Evolutionary conservation across 2,113 vertebrate species (phyloP), one percentile per base, ranked within the genome.

Genomic region (Cinclus mexicanus): DNA sequence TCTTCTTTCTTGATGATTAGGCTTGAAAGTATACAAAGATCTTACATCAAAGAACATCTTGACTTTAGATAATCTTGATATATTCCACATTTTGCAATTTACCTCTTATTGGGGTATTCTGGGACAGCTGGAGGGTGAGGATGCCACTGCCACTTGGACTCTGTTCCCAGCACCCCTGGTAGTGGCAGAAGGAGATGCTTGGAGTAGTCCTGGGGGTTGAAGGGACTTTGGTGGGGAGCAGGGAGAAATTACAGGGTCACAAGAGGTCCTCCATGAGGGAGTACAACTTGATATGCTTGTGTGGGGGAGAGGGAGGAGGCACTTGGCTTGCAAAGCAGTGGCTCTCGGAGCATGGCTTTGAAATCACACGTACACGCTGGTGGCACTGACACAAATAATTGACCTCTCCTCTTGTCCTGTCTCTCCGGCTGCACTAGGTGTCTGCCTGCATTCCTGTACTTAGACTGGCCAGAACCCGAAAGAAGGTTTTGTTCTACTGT

Each of bases 401-500:
- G 31, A 14, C 2, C 2, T 31, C 5, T 77, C 3, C 3, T 75
- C 53, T 77, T 75, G 9, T 52, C 6, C 13, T 1, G 0, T 47
- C 15, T 80, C 28, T 95, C 50, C 12, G 46, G 20, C 60, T 96
- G 81, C 35, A 10, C 68, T 87, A 99, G 99, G 99, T 99, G 31
- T 99, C 99, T 6, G 99, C 98, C 60, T 99, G 99, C 72, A 99
- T 99, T 95, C 99, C 99, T 7, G 97, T 99, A 25, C 97, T 99
- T 77, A 98, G 98, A 67, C 96, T 99, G 95, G 98, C 98, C 80
- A 98, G 99, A 91, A 97, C 91, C 20, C 98, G 90, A 33, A 99
- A 99, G 97, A 99, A 99, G 96, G 98, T 99, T 94, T 97, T 99
- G 60, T 99, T 99, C 93, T 99, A 99, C 97, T 99, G 99, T 95